phyloP scores from a whole-genome alignment of 2,888 invertebrate species.

The Macrostomum cliftonense region DNA sequence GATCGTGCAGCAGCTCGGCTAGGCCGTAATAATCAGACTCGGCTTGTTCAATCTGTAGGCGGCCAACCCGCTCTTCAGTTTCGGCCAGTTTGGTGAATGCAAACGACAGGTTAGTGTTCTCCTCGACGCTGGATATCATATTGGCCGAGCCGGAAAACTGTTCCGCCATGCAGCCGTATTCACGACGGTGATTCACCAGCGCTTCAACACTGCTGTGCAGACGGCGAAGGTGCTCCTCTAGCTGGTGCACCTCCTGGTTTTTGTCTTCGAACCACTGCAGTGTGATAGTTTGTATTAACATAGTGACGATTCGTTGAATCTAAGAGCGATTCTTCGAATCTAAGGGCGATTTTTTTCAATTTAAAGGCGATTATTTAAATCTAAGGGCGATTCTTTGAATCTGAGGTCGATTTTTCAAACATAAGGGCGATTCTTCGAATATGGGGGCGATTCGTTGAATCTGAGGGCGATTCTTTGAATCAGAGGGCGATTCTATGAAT shows the following conservation, averaged over 20 bases:
- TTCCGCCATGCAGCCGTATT: constrained; percentile 18
- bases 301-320: no score
- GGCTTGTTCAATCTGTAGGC: constrained; percentile 66
- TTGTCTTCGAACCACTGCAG: constrained; percentile 86
- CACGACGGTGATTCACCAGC: constrained; percentile 57
- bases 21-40: constrained; percentile 80
- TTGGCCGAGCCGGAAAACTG: constrained; percentile 64
- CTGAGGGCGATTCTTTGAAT: no score
- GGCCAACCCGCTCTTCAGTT: constrained; percentile 52
- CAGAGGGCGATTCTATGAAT: no score
- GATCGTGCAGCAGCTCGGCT: constrained; percentile 83
- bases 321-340: no score
- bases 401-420: no score
- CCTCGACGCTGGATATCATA: constrained; percentile 74
- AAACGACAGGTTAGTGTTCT: constrained; percentile 69
- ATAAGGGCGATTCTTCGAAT: no score
- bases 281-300: no score
- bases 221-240: constrained; percentile 69
- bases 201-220: constrained; percentile 68
- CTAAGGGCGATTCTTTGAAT: no score
- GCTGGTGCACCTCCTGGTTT: constrained; percentile 65
- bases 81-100: constrained; percentile 75
- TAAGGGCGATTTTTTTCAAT: no score
- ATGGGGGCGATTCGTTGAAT: no score
- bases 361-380: no score